Base-by-base conservation (phyloP, 2,888 invertebrate species). In the Drosophila hamatofila region DNA sequence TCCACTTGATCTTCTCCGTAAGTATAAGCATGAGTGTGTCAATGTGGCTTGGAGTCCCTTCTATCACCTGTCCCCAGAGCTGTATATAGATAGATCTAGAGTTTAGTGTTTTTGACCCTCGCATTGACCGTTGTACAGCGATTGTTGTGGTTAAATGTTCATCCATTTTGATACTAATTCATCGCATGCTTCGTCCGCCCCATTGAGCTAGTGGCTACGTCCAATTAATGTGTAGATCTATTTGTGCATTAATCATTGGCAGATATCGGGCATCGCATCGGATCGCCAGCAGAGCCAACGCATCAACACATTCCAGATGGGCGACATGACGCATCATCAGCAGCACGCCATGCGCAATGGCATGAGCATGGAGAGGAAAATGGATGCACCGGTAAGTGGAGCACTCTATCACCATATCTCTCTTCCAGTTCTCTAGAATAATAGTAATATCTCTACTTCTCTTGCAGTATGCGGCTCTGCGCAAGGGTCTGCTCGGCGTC, bases 1-100 rank as follows among this genome's bases (percentile, higher is more conserved):
- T 97, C 91, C 98, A 99, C 92, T 92, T 98, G 46, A 94, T 98
- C 63, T 94, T 97, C 72, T 97, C 97, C 92, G 97, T 97, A 94
- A 92, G 92, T 91, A 37, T 16, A 14, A 14, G 16, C 14, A 9
- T 18, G 41, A 9, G 23, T 16, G 33, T 48, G 44, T 41, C 33
- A 48, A 21, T 18, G 41, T 59, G 21, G 46, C 25, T n/a, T 18
- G 51, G 49, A 30, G 9, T 60, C 83, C 44, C 41, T 16, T 62
- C 30, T 3, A 57, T 77, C 82, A 82, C 76, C 42, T 51, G 68
- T 51, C 70, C 81, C 61, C 55, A 21, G 18, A 41, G 55, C 49
- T 86, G 71, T 82, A 77, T 69, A 74, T 68, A 71, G 6, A 58
- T 33, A 33, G 12, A 8, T 3, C 1, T 39, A 39, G 39, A n/a